Percentiles rank a stretch among this genome's conserved stretches.
Conservation (phyloP, 2,888 invertebrate species). For the Odontomyia ornata region DNA sequence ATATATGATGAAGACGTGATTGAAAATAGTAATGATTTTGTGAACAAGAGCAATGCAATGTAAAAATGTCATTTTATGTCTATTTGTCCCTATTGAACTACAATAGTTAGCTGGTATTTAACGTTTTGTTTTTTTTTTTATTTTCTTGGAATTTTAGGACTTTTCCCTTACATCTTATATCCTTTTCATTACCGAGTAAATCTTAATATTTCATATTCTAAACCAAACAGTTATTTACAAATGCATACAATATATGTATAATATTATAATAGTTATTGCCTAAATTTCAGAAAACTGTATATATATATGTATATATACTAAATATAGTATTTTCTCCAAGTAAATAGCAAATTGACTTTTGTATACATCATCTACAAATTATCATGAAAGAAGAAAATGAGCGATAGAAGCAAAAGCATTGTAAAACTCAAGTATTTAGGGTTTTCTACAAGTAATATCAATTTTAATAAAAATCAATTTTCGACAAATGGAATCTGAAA, state of each 20-base stretch:
- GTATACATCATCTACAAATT: slow-evolving; percentile 30
- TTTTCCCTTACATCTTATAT: neutral
- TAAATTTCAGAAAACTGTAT: slow-evolving; percentile 28
- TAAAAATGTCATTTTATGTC: neutral
- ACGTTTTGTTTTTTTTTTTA: neutral
- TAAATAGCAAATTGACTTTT: slow-evolving; percentile 44
- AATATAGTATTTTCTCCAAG: slow-evolving; percentile 26
- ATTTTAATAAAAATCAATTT: too few species aligned
- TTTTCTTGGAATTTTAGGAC: slow-evolving; percentile 4
- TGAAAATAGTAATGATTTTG: neutral
- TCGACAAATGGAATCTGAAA: too few species aligned
- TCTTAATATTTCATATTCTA: neutral
- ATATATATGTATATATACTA: slow-evolving; percentile 22
- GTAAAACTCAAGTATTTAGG: neutral
- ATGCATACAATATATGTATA: slow-evolving; percentile 7
- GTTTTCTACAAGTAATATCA: neutral
- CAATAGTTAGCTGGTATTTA: slow-evolving; percentile 1
- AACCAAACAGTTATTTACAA: slow-evolving; percentile 31
- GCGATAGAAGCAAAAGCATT: neutral
- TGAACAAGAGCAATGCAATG: neutral
- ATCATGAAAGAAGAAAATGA: neutral
- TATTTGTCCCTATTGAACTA: slow-evolving; percentile 8
- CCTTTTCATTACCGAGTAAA: neutral
- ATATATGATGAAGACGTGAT: too few species aligned
- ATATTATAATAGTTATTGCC: slow-evolving; percentile 37